These are phyloP conservation scores for Prunella fulvescens DNA, from an alignment of 2,113 vertebrate species.

Conservation along the genomic window DNA sequence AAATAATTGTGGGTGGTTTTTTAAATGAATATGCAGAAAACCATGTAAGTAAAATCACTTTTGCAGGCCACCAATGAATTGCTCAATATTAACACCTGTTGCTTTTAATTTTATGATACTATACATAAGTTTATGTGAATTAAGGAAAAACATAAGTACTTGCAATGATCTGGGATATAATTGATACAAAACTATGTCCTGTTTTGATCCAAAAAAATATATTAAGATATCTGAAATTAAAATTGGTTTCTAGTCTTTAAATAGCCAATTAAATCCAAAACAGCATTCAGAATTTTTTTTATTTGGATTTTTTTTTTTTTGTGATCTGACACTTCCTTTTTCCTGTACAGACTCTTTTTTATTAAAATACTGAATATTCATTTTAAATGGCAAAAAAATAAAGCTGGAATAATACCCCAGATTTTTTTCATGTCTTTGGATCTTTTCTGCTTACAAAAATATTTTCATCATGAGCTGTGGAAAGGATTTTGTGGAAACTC, in stretches of 20 bases:
- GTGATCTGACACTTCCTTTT: constrained; percentile 32
- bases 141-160: not conserved
- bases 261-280: not conserved
- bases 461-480: constrained; percentile 78
- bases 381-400: not conserved
- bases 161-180: not conserved
- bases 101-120: not conserved
- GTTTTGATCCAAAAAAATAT: not conserved
- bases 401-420: not conserved
- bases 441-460: not conserved
- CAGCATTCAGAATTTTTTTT: not conserved
- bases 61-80: not conserved
- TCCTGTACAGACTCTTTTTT: not conserved
- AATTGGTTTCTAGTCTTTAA: not conserved
- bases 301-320: not conserved
- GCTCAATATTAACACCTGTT: not conserved
- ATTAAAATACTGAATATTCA: constrained; percentile 4
- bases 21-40: not conserved
- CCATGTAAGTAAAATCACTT: not conserved
- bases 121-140: not conserved
- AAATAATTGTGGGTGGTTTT: not conserved
- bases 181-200: not conserved
- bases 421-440: constrained; percentile 12
- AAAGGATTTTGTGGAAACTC: constrained; percentile 83
- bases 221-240: not conserved